phyloP scores from a whole-genome alignment of 2,113 vertebrate genomes.

The Syrmaticus mikado region DNA sequence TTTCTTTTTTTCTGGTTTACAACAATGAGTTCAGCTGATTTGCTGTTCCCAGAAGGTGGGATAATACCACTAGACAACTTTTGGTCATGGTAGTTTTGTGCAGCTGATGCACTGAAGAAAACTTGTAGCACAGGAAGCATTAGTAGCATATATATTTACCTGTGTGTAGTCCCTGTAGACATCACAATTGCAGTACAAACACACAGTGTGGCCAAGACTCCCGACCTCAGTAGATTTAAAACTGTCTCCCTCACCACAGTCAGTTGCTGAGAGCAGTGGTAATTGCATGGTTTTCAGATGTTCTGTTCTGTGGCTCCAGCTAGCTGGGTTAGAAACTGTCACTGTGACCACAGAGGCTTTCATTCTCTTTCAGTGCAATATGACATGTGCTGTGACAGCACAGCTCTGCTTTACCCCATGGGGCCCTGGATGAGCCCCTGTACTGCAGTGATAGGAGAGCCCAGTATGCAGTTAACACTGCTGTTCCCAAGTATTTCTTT shows the following conservation, averaged over 20 bases:
- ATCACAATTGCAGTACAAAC: not conserved
- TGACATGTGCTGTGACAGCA: not conserved
- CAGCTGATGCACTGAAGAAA: not conserved
- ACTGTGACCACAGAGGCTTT: not conserved
- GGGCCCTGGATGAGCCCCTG: not conserved
- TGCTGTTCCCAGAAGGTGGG: not conserved
- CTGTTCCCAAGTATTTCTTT: not conserved
- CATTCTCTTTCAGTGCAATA: not conserved
- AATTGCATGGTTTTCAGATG: not conserved
- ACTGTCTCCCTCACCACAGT: not conserved
- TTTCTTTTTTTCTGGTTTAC: not conserved
- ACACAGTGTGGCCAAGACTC: not conserved
- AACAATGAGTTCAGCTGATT: not conserved
- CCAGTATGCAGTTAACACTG: not conserved
- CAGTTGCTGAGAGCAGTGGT: not conserved
- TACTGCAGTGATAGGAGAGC: not conserved
- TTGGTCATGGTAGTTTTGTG: not conserved
- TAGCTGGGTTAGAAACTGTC: not conserved
- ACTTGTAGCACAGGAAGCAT: not conserved
- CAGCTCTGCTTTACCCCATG: not conserved
- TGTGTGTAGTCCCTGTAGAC: not conserved
- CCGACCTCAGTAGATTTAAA: not conserved
- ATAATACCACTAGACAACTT: not conserved
- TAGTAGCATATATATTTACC: accelerated
- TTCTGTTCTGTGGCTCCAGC: not conserved